Base-by-base conservation (phyloP, 2,797 vertebrate species). In the Luscinia megarhynchos region DNA sequence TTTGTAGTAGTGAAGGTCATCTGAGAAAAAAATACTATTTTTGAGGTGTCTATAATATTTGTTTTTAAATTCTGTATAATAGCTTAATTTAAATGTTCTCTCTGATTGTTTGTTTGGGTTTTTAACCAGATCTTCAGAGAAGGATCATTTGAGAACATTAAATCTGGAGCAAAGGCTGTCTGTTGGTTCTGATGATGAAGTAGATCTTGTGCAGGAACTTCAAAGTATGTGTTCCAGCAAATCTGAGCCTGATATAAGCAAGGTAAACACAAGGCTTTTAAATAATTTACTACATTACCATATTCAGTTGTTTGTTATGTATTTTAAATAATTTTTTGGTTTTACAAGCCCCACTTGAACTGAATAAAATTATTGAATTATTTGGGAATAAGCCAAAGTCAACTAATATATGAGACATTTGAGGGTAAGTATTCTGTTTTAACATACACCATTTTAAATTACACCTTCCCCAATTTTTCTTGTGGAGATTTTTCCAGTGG, bases 181-280 rank as follows among this genome's bases (percentile, higher is more conserved):
- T 46, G 94, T 98, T 75, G 98, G 98, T 96, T 99, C 98, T 20
- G 99, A 99, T 53, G 99, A 99, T 70, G 99, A 99, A 95, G 98
- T 98, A 2, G 99, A 99, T 96, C 96, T 99, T 91, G 99, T 99
- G 93, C 97, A 98, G 96, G 99, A 99, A 95, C 98, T 99, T 86
- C 98, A 99, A 97, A 98, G 98, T 58, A 98, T 99, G 98, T 99
- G 99, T 98, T 99, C 98, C 97, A 99, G 99, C 98, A 99, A 98
- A 97, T 99, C 99, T 4, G 99, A 99, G 97, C 99, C 99, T 59
- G 99, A 99, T 96, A 99, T 99, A 97, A 99, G 98, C 98, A 99
- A 98, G 98, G 99, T 99, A 97, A 96, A 95, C 21, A 7, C 21
- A 40, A 40, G 15, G 16, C 5, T 88, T 93, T 93, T 64, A 70